Conservation (phyloP, 2,113 vertebrate species). For the Sinocyclocheilus anshuiensis region DNA sequence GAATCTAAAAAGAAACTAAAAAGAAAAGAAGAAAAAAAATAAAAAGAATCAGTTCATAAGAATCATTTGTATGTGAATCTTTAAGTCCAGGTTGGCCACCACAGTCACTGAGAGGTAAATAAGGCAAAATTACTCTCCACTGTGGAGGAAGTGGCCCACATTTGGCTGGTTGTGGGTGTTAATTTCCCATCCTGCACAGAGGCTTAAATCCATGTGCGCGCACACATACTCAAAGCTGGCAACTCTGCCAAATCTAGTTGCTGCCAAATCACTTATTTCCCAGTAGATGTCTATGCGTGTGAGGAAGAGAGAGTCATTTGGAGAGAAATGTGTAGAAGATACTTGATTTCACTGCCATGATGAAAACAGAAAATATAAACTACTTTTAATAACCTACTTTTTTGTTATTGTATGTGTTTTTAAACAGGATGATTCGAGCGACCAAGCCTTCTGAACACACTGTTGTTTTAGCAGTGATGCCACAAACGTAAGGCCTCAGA, state of each 20-base stretch:
- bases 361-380: neutral
- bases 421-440: constrained; percentile 85
- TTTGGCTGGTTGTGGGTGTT: neutral
- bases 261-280: neutral
- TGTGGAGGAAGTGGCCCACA: neutral
- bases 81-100: neutral
- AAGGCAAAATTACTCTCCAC: neutral
- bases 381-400: neutral
- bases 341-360: neutral
- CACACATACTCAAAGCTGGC: neutral
- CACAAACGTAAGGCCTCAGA: constrained; percentile 79
- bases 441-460: constrained; percentile 87
- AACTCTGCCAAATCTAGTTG: neutral
- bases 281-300: neutral
- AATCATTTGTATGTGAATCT: neutral
- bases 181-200: neutral
- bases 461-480: constrained; percentile 87
- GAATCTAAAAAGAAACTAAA: too few relatives aligned
- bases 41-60: neutral
- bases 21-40: too few relatives aligned
- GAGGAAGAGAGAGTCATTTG: neutral
- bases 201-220: neutral
- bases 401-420: neutral
- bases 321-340: neutral
- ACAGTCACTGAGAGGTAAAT: neutral